Base-by-base conservation (phyloP, 2,888 invertebrate genomes). In the Eurytoma californica region DNA sequence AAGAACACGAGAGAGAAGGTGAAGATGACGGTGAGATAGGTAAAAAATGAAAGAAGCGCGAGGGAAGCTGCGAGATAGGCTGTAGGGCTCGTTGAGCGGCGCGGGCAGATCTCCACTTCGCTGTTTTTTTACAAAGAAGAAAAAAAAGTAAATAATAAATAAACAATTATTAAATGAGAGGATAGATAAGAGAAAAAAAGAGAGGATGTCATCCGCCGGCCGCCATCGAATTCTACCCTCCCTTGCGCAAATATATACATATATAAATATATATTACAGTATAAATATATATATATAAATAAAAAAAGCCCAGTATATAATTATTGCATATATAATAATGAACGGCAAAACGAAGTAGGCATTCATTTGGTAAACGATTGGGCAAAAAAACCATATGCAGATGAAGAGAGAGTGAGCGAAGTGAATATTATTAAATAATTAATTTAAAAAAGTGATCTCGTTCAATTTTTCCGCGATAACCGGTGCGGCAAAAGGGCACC, bases 171-270 rank as follows among this genome's bases (percentile, higher is more conserved):
- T 77, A 76, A 82, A 80, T 39, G 63, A 39, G 66, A 75, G 66
- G 49, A 82, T 82, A 78, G 51, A 75, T 67, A 47, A 74, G 39
- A 72, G 20, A 81, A 66, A 66, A 74, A 24, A 67, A 72, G 39
- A 68, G 61, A 70, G 65, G 20, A 84, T 55, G 80, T 82, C 68
- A 80, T 82, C 80, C 77, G 81, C 82, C 80, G 83, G 80, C 81
- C 81, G 83, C 84, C 83, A 82, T 84, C 82, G 84, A 85, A 84
- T 84, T 84, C 83, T 84, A 83, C 84, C 84, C 82, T 83, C 83
- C 84, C 84, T 83, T 84, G 81, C 83, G 83, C 84, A 67, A 73
- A 80, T 80, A 82, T 83, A 84, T 82, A 82, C 83, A 84, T 83
- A 85, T 81, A 84, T 82, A 84, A 73, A 84, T 72, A 80, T 61